phyloP scores from a whole-genome alignment of 1,140 invertebrate genomes.

The Anoplophora glabripennis region DNA sequence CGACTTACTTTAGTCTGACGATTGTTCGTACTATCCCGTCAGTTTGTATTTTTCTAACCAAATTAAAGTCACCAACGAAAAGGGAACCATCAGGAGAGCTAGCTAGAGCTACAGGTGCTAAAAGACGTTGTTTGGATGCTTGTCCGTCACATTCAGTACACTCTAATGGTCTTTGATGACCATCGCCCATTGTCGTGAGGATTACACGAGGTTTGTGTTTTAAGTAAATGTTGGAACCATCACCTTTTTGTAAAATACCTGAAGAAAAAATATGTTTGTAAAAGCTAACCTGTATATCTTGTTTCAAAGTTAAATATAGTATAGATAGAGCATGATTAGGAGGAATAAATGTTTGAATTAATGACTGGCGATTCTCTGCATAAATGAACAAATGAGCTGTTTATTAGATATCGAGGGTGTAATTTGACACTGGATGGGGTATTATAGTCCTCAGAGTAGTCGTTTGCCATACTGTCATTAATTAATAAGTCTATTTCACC shows the following conservation, averaged over 20 bases:
- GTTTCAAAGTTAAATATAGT: too few relatives aligned
- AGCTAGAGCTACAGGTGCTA: conserved; percentile 89
- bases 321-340: too few relatives aligned
- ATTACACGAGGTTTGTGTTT: conserved; percentile 91
- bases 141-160: conserved; percentile 80
- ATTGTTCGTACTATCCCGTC: conserved; percentile 86
- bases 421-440: too few relatives aligned
- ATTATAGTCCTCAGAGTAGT: too few relatives aligned
- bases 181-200: conserved; percentile 89
- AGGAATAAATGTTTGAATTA: too few relatives aligned
- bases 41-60: conserved; percentile 84
- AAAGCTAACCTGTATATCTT: neutral
- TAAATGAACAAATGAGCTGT: too few relatives aligned
- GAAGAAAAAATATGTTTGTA: conserved; percentile 28
- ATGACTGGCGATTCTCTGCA: too few relatives aligned
- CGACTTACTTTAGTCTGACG: conserved; percentile 81
- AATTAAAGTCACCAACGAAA: conserved; percentile 94
- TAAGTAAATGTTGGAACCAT: conserved; percentile 93
- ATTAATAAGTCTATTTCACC: too few relatives aligned
- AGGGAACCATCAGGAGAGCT: conserved; percentile 90
- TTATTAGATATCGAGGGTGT: too few relatives aligned
- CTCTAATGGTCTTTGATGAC: conserved; percentile 80
- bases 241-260: conserved; percentile 95
- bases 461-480: too few relatives aligned
- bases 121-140: conserved; percentile 75